Evolutionary conservation across 2,797 vertebrate genomes (phyloP).

Genomic region (Rhynchotus rufescens): DNA sequence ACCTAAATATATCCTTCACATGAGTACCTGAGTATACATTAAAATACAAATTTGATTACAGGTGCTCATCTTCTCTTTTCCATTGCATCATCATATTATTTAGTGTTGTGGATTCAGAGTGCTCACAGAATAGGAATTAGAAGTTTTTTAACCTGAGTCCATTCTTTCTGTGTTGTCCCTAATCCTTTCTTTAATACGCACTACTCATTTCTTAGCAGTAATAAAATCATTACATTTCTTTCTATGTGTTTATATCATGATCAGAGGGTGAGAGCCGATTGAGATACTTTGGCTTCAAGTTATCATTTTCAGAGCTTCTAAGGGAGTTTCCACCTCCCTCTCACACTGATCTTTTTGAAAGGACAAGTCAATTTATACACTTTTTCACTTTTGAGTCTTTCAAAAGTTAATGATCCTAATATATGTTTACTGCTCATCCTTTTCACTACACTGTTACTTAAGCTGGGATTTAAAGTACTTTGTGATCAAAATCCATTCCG

Average conservation of each 20-base stretch:
- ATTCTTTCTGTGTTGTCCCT: neutral
- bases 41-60: neutral
- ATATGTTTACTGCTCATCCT: neutral
- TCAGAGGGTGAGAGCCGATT: neutral
- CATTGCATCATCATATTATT: neutral
- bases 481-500: neutral
- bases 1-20: neutral
- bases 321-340: neutral
- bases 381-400: neutral
- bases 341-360: neutral
- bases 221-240: constrained; percentile 7
- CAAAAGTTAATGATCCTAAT: neutral
- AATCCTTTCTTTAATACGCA: constrained; percentile 11
- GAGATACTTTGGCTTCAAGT: neutral
- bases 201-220: neutral
- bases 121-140: neutral
- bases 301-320: neutral
- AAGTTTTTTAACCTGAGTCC: neutral
- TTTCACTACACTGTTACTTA: neutral
- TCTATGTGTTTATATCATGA: neutral
- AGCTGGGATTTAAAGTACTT: neutral
- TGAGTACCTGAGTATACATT: neutral
- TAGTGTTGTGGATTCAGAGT: neutral
- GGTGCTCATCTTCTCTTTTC: neutral
- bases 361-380: neutral